Evolutionary conservation across 2,797 vertebrate genomes (phyloP).

Genomic region (Sibirionetta formosa): DNA sequence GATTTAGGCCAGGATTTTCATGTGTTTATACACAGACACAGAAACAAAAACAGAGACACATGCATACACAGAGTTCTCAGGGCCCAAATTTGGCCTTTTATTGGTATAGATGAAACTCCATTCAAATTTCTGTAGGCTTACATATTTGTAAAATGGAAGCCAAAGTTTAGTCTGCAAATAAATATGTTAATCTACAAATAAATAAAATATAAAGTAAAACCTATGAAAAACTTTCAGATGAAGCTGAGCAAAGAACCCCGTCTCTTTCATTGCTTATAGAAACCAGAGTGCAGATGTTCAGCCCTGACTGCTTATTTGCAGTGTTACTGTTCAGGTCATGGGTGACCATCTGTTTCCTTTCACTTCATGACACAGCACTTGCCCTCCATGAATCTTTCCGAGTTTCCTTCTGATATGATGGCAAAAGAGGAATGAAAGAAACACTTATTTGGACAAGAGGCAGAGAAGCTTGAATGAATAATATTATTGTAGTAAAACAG

Average conservation of each 20-base stretch:
- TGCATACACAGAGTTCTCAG: neutral
- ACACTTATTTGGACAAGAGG: conserved; percentile 58
- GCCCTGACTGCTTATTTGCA: conserved; percentile 48
- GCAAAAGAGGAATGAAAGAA: conserved; percentile 60
- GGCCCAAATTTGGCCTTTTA: neutral
- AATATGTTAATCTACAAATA: neutral
- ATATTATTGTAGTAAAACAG: conserved; percentile 62
- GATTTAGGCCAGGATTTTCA: neutral
- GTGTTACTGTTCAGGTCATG: conserved; percentile 52
- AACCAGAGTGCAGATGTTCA: conserved; percentile 60
- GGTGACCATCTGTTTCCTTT: conserved; percentile 75
- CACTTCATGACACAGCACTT: conserved; percentile 52
- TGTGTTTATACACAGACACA: neutral
- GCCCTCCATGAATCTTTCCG: conserved; percentile 67
- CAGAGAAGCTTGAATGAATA: conserved; percentile 50
- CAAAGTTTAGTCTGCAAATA: neutral
- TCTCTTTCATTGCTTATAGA: conserved; percentile 11
- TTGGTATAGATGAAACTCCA: neutral
- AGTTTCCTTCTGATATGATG: conserved; percentile 48
- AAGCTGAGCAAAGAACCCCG: conserved; percentile 9
- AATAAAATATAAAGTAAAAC: neutral
- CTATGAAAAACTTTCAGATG: neutral
- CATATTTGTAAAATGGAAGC: neutral
- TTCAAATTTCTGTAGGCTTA: neutral
- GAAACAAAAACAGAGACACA: neutral